Evolutionary conservation across 2,888 invertebrate genomes (phyloP).

Genomic region (Sinodicranocentrus sp.): DNA sequence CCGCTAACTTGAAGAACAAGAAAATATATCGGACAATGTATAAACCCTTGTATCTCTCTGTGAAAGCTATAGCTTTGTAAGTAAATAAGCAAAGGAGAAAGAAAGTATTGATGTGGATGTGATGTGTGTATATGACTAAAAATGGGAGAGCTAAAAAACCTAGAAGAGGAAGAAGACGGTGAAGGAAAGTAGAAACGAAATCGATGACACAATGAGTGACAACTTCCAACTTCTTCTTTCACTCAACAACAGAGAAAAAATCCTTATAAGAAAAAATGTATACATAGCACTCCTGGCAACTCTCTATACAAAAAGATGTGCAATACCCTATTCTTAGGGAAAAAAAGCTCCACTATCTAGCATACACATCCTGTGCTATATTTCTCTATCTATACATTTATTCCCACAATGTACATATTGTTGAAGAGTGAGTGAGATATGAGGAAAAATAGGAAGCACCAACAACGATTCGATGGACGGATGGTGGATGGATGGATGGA

Average conservation of each 20-base stretch:
- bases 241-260: constrained; percentile 55
- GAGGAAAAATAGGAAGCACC: constrained; percentile 41
- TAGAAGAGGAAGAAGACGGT: constrained; percentile 47
- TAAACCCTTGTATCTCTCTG: not conserved
- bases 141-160: constrained; percentile 12
- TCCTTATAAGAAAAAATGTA: constrained; percentile 7
- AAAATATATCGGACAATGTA: not conserved
- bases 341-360: not conserved
- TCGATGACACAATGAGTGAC: constrained; percentile 75
- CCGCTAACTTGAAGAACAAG: not conserved
- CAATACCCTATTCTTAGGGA: not conserved
- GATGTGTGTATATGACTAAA: constrained; percentile 51
- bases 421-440: constrained; percentile 46
- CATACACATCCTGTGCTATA: not conserved
- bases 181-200: constrained; percentile 64
- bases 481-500: constrained; percentile 63
- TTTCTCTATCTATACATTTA: constrained; percentile 17
- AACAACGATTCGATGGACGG: constrained; percentile 63
- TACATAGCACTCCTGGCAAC: not conserved
- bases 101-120: constrained; percentile 38
- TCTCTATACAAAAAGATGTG: not conserved
- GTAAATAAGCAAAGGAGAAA: constrained; percentile 25
- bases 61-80: not conserved
- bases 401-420: constrained; percentile 14
- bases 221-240: constrained; percentile 73